phyloP scores from a whole-genome alignment of 2,113 vertebrate species.

The Naja naja region DNA sequence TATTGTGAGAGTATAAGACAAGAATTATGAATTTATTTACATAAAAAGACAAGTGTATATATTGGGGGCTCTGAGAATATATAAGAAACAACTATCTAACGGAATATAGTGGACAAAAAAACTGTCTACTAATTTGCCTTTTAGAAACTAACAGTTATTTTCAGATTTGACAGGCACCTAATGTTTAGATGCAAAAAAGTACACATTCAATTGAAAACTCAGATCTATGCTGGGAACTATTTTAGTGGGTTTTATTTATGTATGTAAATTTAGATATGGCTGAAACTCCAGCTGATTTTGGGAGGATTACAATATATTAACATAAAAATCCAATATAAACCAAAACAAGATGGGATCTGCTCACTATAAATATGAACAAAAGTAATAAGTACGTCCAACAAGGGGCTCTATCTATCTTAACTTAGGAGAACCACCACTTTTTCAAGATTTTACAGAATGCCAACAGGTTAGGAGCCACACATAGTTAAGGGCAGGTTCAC shows the following conservation, averaged over 20 bases:
- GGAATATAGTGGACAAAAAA: not conserved
- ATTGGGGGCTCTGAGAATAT: not conserved
- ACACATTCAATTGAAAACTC: not conserved
- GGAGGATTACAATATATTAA: too few relatives aligned
- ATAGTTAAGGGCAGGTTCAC: not conserved
- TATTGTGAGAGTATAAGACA: not conserved
- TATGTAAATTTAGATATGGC: not conserved
- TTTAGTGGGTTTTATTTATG: not conserved
- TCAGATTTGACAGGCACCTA: not conserved
- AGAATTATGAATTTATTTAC: not conserved
- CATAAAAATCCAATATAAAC: too few relatives aligned
- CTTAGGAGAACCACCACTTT: not conserved
- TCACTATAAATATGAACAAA: not conserved
- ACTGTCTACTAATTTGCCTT: not conserved
- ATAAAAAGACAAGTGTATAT: not conserved
- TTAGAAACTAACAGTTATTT: not conserved
- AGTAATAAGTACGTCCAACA: not conserved
- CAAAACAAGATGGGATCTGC: too few relatives aligned
- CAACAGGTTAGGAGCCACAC: not conserved
- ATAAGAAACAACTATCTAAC: not conserved
- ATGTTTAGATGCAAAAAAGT: not conserved
- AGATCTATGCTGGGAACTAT: not conserved
- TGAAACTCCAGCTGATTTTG: not conserved
- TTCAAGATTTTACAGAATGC: too few relatives aligned
- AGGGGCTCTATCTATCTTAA: not conserved